Evolutionary conservation across 2,797 vertebrate genomes (phyloP).

Genomic region (Gobio occitaniae): DNA sequence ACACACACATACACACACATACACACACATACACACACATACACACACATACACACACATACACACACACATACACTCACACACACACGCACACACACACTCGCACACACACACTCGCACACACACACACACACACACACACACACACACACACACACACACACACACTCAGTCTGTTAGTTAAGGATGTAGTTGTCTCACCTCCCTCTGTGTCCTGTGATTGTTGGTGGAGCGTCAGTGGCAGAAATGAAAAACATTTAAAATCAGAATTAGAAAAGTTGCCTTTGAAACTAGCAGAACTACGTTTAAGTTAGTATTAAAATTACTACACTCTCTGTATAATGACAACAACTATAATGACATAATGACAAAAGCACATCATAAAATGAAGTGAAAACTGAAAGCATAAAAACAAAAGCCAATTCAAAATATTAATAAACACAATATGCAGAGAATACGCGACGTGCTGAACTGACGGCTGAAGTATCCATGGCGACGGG

Average conservation of each 20-base stretch:
- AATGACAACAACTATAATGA: too few species aligned
- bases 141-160: too few species aligned
- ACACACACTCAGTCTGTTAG: too few species aligned
- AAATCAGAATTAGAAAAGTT: neutral
- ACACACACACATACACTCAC: neutral
- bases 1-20: neutral
- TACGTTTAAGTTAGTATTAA: neutral
- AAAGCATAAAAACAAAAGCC: too few species aligned
- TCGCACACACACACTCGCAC: too few species aligned
- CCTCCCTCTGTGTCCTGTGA: neutral
- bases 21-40: slow-evolving; percentile 52
- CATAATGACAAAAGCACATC: too few species aligned
- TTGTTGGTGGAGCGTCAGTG: neutral
- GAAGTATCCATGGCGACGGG: neutral
- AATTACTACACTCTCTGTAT: too few species aligned
- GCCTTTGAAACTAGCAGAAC: neutral
- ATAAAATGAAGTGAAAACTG: too few species aligned
- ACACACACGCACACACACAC: neutral
- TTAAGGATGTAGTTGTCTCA: neutral
- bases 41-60: neutral
- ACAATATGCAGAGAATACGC: neutral
- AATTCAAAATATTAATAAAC: too few species aligned
- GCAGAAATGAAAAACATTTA: neutral
- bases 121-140: too few species aligned
- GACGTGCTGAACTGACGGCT: neutral